phyloP scores from a whole-genome alignment of 2,888 invertebrate genomes.

The Himalopsyche japonica region DNA sequence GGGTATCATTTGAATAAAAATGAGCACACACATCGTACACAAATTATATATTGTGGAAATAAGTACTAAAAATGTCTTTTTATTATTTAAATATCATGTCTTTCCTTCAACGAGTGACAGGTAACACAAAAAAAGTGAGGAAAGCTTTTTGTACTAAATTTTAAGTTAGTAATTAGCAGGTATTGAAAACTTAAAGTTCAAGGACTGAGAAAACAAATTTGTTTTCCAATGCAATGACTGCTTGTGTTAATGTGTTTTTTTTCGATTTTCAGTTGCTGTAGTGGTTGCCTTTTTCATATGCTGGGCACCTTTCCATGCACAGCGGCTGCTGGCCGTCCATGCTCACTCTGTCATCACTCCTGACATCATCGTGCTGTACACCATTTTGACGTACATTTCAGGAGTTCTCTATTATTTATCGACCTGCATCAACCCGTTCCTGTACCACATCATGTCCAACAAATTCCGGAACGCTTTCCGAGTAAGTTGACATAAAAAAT shows the following conservation, averaged over 20 bases:
- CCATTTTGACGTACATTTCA: constrained; percentile 76
- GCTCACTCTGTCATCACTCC: constrained; percentile 58
- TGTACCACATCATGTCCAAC: constrained; percentile 94
- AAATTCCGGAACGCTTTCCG: constrained; percentile 92
- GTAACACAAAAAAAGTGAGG: too few species aligned
- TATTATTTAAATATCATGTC: too few species aligned
- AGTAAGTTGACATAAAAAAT: constrained; percentile 58
- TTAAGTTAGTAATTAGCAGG: too few species aligned
- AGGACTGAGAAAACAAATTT: too few species aligned
- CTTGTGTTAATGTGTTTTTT: not conserved
- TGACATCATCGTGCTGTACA: constrained; percentile 62
- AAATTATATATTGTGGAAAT: too few species aligned
- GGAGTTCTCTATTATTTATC: constrained; percentile 91
- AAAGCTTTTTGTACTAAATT: too few species aligned
- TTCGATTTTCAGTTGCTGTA: constrained; percentile 71
- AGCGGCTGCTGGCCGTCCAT: constrained; percentile 81
- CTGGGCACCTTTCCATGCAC: constrained; percentile 94
- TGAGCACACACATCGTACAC: too few species aligned
- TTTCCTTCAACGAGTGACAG: too few species aligned
- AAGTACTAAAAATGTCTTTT: too few species aligned
- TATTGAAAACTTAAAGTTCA: too few species aligned
- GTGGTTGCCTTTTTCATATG: constrained; percentile 89
- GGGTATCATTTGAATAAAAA: too few species aligned
- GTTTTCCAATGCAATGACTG: too few species aligned
- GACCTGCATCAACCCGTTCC: constrained; percentile 89